Conservation (phyloP, 2,113 vertebrate genomes). For the Formicarius rufipectus region DNA sequence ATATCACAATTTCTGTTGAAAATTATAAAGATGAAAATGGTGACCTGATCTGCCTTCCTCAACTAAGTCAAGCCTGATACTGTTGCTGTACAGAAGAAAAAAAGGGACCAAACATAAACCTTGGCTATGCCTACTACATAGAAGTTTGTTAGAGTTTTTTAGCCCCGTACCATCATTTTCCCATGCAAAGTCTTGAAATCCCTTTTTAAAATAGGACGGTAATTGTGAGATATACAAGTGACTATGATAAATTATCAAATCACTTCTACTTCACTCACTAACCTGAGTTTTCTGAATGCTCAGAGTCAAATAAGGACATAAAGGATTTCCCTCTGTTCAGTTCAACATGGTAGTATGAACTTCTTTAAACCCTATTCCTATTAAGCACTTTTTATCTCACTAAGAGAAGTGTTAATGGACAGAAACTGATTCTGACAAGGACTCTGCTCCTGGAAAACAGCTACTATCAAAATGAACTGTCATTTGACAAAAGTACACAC, state of each 20-base stretch:
- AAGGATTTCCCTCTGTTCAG: neutral
- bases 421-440: conserved; percentile 79
- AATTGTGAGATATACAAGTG: neutral
- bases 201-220: neutral
- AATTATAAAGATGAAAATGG: neutral
- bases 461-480: conserved; percentile 77
- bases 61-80: neutral
- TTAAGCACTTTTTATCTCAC: conserved; percentile 29
- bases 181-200: neutral
- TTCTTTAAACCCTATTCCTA: conserved; percentile 19
- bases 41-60: neutral
- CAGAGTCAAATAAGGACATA: neutral
- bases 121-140: neutral
- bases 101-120: neutral
- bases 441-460: neutral
- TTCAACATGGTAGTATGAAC: conserved; percentile 8
- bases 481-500: conserved; percentile 58
- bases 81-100: neutral
- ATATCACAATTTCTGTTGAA: neutral
- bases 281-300: conserved; percentile 34
- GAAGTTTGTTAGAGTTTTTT: neutral
- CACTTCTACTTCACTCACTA: conserved; percentile 22
- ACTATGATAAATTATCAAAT: conserved; percentile 24
- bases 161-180: neutral
- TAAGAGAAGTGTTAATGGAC: neutral